Base-by-base conservation (phyloP, 2,797 vertebrate species). In the Pachyuromys duprasi region DNA sequence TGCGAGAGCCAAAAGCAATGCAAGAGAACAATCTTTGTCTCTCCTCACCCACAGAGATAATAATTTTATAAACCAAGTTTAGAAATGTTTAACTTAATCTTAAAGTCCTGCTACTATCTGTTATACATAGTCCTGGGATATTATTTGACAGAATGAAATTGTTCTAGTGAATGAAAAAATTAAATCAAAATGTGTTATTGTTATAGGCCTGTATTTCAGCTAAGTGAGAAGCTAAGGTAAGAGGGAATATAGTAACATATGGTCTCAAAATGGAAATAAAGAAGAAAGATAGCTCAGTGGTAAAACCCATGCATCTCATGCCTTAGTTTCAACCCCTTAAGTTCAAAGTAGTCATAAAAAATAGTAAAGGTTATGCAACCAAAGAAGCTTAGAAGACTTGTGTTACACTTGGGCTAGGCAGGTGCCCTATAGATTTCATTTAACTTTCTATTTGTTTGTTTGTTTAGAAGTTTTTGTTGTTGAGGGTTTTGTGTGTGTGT, bases 71-170 rank as follows among this genome's bases (percentile, higher is more conserved):
- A 22, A 17, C 7, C 0, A 36, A 57, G 11, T 74, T 60, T 53
- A 90, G 36, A 83, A 93, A 60, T 70, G 90, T 92, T 86, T 92
- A 72, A 87, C 9, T 88, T 70, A 62, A 87, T 65, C 39, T 89
- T 93, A 24, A 91, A 62, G 79, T 57, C 72, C 31, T 76, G 1
- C 11, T 72, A 45, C 87, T 39, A 28, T 89, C 53, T 89, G 31
- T 49, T 91, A 72, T 20, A 33, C 45, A 45, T 75, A 78, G 36
- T 62, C 22, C 14, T 96, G 57, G 33, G 81, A 72, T 49, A 86
- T 95, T 92, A 88, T 33, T 91, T 95, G 36, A 4, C 15, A 69
- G 3, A 39, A 75, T 83, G 49, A 91, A 95, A 63, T 2, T 4
- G 60, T 67, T 84, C 86, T 49, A 57, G 0, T 86, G 22, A 17